phyloP scores from a whole-genome alignment of 1,140 invertebrate genomes.

The Stegodyphus dumicola region DNA sequence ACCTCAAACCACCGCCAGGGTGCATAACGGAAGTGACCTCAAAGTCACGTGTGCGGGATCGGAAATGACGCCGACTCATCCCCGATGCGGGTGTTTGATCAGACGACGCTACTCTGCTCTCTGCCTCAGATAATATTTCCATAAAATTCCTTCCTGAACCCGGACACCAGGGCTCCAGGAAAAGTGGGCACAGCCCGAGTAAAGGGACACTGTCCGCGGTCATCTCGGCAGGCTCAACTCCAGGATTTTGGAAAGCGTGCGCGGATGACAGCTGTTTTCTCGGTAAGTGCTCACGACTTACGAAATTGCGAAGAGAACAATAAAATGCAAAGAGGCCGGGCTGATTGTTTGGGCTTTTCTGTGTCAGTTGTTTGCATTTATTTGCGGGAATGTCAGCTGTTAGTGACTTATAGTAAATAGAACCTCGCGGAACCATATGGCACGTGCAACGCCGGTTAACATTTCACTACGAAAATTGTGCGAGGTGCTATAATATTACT shows the following conservation, averaged over 20 bases:
- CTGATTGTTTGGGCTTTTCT: too few relatives aligned
- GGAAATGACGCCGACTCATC: conserved; percentile 27
- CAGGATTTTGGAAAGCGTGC: neutral
- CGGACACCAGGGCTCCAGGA: neutral
- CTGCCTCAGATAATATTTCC: conserved; percentile 18
- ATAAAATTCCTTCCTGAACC: neutral
- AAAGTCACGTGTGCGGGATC: conserved; percentile 13
- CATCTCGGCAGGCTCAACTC: neutral
- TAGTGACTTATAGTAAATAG: too few relatives aligned
- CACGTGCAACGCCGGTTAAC: too few relatives aligned
- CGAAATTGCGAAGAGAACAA: too few relatives aligned
- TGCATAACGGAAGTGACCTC: conserved; percentile 22
- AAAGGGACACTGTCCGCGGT: neutral
- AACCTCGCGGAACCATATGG: too few relatives aligned
- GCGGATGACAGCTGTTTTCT: conserved; percentile 19
- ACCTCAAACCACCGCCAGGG: neutral
- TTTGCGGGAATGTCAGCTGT: too few relatives aligned
- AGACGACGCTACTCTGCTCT: conserved; percentile 21
- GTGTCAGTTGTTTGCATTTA: too few relatives aligned
- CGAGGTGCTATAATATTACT: too few relatives aligned
- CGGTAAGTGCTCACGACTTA: conserved; percentile 1
- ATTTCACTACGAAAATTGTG: too few relatives aligned
- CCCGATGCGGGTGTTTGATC: conserved; percentile 41
- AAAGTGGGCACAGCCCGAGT: neutral
- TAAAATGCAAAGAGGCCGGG: too few relatives aligned